Evolutionary conservation across 1,140 invertebrate genomes (phyloP), one percentile per base, ranked within the genome.

Genomic region (Leptonema lineaticorne): DNA sequence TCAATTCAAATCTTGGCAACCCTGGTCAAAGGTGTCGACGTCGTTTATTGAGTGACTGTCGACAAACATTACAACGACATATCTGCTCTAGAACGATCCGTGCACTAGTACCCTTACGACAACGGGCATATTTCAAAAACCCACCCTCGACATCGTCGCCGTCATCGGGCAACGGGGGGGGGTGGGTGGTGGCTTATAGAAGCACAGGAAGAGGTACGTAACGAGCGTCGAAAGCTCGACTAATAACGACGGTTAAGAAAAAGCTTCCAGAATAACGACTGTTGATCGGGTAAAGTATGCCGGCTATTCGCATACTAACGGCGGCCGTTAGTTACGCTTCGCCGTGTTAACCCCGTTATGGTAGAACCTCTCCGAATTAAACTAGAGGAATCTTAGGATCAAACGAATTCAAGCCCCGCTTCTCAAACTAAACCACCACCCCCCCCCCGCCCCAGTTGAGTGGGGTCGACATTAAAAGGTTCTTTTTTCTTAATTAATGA

Each of bases 41-140:
- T 41, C 16, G 37, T 9, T 53, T 20, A 53, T 26, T 53, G 57
- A 59, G 57, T 59, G 57, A 59, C 57, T 59, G 57, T 18, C 57
- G 30, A 29, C 20, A 59, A 59, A 59, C 57, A 59, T 22, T 6
- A 37, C 57, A 14, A 59, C 28, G 28, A 33, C 57, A 33, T 16
- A 53, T 41, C 37, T 41, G 37, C 37, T 14, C 37, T 16, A 24
- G n/a, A 18, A 53, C 50, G 50, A 24, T 14, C 22, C 24, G 37
- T 41, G 37, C 37, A 41, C n/a, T n/a, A n/a, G 16, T 14, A 2
- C 9, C 50, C 22, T 53, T 24, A 22, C 22, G 20, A 26, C 1
- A 11, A 18, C 9, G 37, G 11, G 50, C 50, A 53, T 53, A 53
- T 53, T 53, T 53, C 50, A 53, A 45, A n/a, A n/a, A 53, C 50